Conservation (phyloP, 1,140 invertebrate species). For the Ceratosolen fusciceps region DNA sequence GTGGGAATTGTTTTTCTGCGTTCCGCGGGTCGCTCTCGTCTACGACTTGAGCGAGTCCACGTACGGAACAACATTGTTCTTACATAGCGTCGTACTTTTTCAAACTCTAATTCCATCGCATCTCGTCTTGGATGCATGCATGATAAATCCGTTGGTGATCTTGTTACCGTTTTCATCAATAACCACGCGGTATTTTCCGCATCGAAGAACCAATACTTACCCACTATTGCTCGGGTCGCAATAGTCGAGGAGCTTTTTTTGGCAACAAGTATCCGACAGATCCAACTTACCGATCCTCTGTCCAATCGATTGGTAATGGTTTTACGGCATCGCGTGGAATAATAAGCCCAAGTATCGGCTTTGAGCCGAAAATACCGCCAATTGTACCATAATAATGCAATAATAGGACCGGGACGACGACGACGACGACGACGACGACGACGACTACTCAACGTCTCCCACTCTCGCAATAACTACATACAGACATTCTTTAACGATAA, state of each 20-base stretch:
- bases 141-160: slow-evolving; percentile 49
- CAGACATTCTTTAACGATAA: slow-evolving; percentile 40
- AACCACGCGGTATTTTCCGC: slow-evolving; percentile 16
- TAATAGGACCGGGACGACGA: no score
- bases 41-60: slow-evolving; percentile 49
- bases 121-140: slow-evolving; percentile 47
- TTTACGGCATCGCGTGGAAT: no score
- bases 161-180: slow-evolving; percentile 41
- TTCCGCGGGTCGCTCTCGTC: slow-evolving; percentile 55
- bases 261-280: neutral
- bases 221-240: neutral
- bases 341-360: neutral
- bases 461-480: slow-evolving; percentile 45
- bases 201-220: no score
- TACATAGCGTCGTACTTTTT: slow-evolving; percentile 64
- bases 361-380: slow-evolving; percentile 28
- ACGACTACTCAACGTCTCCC: slow-evolving; percentile 43
- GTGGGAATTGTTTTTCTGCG: slow-evolving; percentile 69
- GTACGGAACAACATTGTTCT: slow-evolving; percentile 58
- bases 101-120: slow-evolving; percentile 53
- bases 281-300: no score
- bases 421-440: no score
- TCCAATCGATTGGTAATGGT: no score
- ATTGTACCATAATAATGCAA: slow-evolving; percentile 33
- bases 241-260: neutral